Percentiles rank a stretch among this genome's conserved stretches.
These are phyloP conservation scores for Babyrousa celebensis DNA, from an alignment of 2,797 vertebrate species.

Conservation along the genomic window DNA sequence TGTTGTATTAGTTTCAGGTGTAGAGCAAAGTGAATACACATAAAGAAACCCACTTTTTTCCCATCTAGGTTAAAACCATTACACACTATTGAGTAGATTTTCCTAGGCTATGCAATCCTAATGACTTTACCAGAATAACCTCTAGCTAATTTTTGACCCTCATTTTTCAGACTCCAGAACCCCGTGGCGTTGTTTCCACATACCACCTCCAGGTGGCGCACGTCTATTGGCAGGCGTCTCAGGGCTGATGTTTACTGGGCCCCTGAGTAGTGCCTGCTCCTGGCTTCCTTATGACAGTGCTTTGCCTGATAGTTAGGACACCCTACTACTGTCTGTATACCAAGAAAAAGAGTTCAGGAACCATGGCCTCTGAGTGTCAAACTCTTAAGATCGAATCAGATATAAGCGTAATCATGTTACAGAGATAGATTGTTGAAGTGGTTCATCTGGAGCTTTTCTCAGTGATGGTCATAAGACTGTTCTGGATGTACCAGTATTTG, in stretches of 20 bases:
- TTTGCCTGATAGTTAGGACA: background rate
- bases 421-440: background rate
- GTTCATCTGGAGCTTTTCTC: background rate
- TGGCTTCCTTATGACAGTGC: background rate
- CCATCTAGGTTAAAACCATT: no score
- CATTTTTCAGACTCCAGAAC: background rate
- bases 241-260: background rate
- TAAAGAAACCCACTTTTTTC: no score
- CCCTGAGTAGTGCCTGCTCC: background rate
- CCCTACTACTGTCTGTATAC: background rate
- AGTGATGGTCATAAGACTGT: background rate
- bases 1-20: no score
- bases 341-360: background rate
- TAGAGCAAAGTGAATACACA: no score
- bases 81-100: no score
- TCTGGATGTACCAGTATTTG: background rate
- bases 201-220: background rate
- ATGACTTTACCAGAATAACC: background rate
- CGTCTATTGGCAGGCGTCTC: background rate
- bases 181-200: background rate
- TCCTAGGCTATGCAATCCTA: no score
- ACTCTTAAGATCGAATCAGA: background rate
- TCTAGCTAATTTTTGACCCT: slow-evolving; percentile 14
- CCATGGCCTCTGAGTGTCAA: no score
- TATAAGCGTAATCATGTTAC: background rate